Conservation (phyloP, 2,888 invertebrate species). For the Pogonocherus hispidulus region DNA sequence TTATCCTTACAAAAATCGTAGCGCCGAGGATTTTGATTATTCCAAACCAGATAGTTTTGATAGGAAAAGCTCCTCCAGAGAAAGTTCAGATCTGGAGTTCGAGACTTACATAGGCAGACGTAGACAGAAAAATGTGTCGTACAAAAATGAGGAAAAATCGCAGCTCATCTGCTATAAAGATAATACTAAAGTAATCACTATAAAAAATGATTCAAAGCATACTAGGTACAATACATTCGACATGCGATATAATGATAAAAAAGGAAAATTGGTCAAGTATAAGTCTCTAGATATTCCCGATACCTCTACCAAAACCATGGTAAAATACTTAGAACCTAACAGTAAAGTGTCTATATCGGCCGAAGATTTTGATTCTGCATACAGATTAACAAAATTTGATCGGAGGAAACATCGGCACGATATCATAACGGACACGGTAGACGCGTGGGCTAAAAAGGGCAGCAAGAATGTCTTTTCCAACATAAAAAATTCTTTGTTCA, state of each 20-base stretch:
- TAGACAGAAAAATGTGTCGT: slow-evolving; percentile 56
- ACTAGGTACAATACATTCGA: slow-evolving; percentile 67
- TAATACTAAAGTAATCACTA: slow-evolving; percentile 61
- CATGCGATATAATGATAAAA: slow-evolving; percentile 57
- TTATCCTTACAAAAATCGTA: slow-evolving; percentile 58
- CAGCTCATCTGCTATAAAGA: slow-evolving; percentile 66
- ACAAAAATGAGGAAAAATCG: slow-evolving; percentile 65
- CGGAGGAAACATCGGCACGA: slow-evolving; percentile 67
- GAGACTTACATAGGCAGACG: slow-evolving; percentile 54
- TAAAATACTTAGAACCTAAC: slow-evolving; percentile 63
- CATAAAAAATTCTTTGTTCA: slow-evolving; percentile 64
- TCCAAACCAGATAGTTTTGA: slow-evolving; percentile 47
- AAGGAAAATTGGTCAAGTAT: slow-evolving; percentile 62
- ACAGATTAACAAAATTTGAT: slow-evolving; percentile 60
- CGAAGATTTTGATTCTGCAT: slow-evolving; percentile 63
- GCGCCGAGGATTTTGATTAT: slow-evolving; percentile 60
- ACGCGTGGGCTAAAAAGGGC: slow-evolving; percentile 72
- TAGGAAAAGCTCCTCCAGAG: slow-evolving; percentile 58
- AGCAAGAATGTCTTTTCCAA: slow-evolving; percentile 63
- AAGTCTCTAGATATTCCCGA: slow-evolving; percentile 64
- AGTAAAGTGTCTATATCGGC: slow-evolving; percentile 66
- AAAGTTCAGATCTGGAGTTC: slow-evolving; percentile 64
- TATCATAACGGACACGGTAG: slow-evolving; percentile 76
- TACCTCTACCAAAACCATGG: slow-evolving; percentile 57
- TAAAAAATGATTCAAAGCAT: slow-evolving; percentile 63